A percentile compares a stretch with the other conserved stretches of the same genome.
phyloP scores from a whole-genome alignment of 2,113 vertebrate species.

The Sula dactylatra region DNA sequence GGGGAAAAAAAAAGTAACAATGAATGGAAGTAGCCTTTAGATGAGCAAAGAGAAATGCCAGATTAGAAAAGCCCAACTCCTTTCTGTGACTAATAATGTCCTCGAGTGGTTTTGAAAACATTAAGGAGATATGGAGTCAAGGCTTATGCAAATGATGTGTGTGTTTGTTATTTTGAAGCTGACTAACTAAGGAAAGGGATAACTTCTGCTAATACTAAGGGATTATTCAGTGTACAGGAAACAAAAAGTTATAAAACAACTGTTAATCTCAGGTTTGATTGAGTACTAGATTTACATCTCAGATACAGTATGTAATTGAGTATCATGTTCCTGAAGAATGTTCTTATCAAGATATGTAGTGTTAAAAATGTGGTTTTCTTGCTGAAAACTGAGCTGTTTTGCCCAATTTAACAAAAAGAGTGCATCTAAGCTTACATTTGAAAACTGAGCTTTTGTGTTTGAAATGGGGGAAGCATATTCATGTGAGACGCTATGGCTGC shows the following conservation, averaged over 20 bases:
- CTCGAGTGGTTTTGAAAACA: not conserved
- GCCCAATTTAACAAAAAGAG: not conserved
- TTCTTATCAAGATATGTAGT: not conserved
- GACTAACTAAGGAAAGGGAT: not conserved
- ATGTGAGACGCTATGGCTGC: accelerated
- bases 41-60: not conserved
- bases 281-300: not conserved
- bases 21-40: not conserved
- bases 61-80: not conserved
- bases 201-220: not conserved
- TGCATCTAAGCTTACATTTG: not conserved
- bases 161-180: not conserved
- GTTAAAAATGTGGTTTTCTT: not conserved
- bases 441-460: not conserved
- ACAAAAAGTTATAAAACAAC: not conserved
- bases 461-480: not conserved
- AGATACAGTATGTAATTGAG: not conserved
- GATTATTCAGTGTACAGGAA: not conserved
- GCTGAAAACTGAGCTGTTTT: not conserved
- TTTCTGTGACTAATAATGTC: not conserved
- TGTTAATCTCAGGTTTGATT: not conserved
- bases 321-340: not conserved
- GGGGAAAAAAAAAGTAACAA: not conserved
- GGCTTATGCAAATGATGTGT: not conserved
- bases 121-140: not conserved